Conservation (phyloP, 2,113 vertebrate genomes). For the Siphamia tubifer region DNA sequence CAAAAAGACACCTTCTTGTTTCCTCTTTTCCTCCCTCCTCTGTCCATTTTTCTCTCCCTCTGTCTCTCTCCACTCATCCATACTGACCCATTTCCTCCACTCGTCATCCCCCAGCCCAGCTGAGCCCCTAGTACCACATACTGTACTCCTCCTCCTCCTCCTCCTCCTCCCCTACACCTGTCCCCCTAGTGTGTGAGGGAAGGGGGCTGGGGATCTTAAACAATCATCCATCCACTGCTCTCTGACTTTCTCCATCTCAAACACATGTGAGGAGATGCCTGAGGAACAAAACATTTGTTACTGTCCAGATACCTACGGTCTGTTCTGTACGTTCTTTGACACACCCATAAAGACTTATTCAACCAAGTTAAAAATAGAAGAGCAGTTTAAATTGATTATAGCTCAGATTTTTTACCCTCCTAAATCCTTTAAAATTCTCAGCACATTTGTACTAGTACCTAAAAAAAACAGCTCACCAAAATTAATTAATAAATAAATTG, state of each 20-base stretch:
- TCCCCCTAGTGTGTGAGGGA: slow-evolving; percentile 22
- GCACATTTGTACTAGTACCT: too few species aligned
- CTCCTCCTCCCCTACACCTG: slow-evolving; percentile 60
- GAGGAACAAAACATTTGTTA: neutral
- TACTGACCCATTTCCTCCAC: slow-evolving; percentile 75
- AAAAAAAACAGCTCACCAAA: too few species aligned
- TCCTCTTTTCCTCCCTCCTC: slow-evolving; percentile 25
- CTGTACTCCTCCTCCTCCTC: slow-evolving; percentile 56
- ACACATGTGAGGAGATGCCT: slow-evolving; percentile 2
- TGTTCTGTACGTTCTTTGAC: neutral
- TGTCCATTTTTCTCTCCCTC: slow-evolving; percentile 50
- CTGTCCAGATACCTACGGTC: neutral
- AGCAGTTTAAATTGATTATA: neutral
- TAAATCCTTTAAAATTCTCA: neutral
- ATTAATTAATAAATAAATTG: too few species aligned
- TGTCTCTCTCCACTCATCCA: slow-evolving; percentile 65
- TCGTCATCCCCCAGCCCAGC: slow-evolving; percentile 69
- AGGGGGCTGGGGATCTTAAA: slow-evolving; percentile 34
- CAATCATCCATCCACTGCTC: slow-evolving; percentile 49
- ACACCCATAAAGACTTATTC: too few species aligned
- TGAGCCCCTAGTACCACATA: slow-evolving; percentile 72
- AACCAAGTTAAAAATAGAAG: neutral
- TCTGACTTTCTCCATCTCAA: slow-evolving; percentile 14
- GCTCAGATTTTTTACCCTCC: too few species aligned
- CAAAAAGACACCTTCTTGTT: slow-evolving; percentile 63